A percentile compares a stretch with the other conserved stretches of the same genome.
phyloP scores from a whole-genome alignment of 92 coral and sea anemone species.

The Porites lobata region DNA sequence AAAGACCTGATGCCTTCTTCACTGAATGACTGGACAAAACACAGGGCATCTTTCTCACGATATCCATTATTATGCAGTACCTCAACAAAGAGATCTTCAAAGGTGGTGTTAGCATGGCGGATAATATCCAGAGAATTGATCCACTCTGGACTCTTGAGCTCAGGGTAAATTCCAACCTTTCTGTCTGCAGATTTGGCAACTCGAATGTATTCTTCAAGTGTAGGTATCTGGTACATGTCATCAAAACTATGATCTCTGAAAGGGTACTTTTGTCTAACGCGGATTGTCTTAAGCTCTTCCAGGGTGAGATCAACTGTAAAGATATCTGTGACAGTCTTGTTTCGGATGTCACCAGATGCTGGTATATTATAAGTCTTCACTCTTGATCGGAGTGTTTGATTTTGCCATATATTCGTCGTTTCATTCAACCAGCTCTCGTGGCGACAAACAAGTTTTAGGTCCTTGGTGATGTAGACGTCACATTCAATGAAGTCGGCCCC shows the following conservation, averaged over 20 bases:
- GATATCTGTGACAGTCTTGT: constrained; percentile 9
- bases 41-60: constrained; percentile 21
- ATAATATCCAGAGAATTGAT: constrained; percentile 32
- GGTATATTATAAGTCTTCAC: constrained; percentile 6
- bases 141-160: constrained; percentile 38
- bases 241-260: constrained; percentile 41
- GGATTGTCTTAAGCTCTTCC: constrained; percentile 24
- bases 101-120: constrained; percentile 12
- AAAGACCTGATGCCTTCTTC: constrained; percentile 15
- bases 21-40: constrained; percentile 45
- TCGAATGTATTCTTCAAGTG: constrained; percentile 28
- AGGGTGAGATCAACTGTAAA: constrained; percentile 38
- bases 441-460: constrained; percentile 27
- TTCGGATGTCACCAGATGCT: neutral
- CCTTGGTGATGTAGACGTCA: constrained; percentile 42
- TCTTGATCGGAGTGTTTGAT: neutral
- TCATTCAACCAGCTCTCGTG: constrained; percentile 45
- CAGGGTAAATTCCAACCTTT: constrained; percentile 38
- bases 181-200: constrained; percentile 29
- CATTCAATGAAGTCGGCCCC: constrained; percentile 43
- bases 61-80: constrained; percentile 25
- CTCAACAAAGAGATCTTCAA: constrained; percentile 28
- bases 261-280: constrained; percentile 27
- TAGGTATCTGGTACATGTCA: constrained; percentile 29
- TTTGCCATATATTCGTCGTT: constrained; percentile 37